phyloP scores from a whole-genome alignment of 2,113 vertebrate species.

The Entomyzon cyanotis region DNA sequence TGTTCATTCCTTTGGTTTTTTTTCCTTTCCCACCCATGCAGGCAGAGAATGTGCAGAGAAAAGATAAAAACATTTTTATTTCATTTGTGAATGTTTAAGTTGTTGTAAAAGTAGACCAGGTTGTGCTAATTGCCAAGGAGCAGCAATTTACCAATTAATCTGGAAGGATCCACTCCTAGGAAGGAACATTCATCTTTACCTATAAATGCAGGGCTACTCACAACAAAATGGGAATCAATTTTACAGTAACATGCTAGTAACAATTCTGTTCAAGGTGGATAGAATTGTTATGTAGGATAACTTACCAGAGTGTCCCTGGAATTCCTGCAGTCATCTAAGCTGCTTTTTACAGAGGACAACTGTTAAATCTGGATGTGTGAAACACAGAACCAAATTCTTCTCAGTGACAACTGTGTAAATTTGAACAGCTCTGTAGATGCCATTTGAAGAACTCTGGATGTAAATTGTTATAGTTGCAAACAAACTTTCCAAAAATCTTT shows the following conservation, averaged over 20 bases:
- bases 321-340: background rate
- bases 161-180: background rate
- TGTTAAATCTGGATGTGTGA: background rate
- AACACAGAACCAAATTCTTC: background rate
- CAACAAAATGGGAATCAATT: background rate
- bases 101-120: background rate
- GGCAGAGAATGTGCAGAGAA: background rate
- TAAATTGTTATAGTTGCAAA: background rate
- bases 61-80: background rate
- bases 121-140: background rate
- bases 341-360: background rate
- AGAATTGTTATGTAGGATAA: background rate
- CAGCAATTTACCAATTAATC: background rate
- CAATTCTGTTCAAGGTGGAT: background rate
- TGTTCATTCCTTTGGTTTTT: background rate
- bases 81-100: background rate
- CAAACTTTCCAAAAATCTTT: background rate
- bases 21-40: accelerated
- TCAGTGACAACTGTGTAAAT: background rate
- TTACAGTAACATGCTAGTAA: background rate
- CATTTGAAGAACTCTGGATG: background rate
- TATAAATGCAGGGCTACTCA: background rate
- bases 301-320: background rate
- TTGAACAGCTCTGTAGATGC: background rate
- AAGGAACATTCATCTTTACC: background rate